Percentiles rank a stretch among this genome's conserved stretches.
These are phyloP conservation scores for Fopius arisanus DNA, from an alignment of 1,140 invertebrate genomes.

Conservation along the genomic window DNA sequence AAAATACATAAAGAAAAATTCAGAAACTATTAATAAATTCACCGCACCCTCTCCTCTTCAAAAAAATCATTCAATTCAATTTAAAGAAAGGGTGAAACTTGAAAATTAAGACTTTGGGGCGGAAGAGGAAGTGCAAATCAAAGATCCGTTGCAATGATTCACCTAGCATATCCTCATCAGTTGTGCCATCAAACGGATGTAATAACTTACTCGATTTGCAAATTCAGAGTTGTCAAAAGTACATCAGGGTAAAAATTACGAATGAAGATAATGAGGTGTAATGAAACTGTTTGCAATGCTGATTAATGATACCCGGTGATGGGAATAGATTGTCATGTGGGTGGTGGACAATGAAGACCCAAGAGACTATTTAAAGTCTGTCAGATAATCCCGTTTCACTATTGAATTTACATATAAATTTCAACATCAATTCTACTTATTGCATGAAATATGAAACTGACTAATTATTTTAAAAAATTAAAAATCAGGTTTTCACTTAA, in stretches of 20 bases:
- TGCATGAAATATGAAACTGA: neutral
- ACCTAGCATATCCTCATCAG: neutral
- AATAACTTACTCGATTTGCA: neutral
- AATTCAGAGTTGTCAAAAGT: neutral
- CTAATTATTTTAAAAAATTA: too few species aligned
- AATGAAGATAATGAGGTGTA: conserved; percentile 37
- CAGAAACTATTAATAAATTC: too few species aligned
- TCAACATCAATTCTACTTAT: neutral
- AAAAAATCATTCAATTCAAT: neutral
- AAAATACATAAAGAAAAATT: neutral
- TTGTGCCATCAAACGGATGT: neutral
- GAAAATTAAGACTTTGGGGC: neutral
- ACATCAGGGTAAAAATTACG: neutral
- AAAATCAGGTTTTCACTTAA: too few species aligned
- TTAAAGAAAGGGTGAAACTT: neutral
- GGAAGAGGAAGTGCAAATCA: neutral
- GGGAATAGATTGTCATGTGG: neutral
- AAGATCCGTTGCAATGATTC: neutral
- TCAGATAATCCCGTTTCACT: too few species aligned
- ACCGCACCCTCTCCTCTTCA: too few species aligned
- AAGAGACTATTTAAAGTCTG: neutral
- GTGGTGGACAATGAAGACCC: neutral
- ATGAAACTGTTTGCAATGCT: conserved; percentile 43
- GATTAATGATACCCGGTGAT: conserved; percentile 37
- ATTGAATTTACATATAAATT: neutral